phyloP scores from a whole-genome alignment of 1,140 invertebrate species.

The Gryllus bimaculatus region DNA sequence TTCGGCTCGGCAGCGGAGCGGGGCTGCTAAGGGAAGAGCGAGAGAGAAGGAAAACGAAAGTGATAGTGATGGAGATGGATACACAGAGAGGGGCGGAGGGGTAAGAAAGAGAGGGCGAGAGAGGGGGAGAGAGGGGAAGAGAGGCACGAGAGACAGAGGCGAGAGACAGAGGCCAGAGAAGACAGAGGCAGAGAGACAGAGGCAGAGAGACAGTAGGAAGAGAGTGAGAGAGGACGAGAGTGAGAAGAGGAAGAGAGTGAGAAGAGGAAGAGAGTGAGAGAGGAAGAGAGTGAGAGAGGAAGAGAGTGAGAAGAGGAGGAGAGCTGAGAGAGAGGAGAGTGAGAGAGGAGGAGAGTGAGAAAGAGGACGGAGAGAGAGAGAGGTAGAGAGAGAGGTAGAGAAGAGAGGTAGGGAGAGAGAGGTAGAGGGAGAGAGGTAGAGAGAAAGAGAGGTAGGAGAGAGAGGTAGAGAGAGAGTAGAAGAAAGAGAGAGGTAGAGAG shows the following conservation, averaged over 20 bases:
- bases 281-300: not conserved
- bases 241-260: no score
- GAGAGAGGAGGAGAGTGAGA: not conserved
- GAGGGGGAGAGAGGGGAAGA: not conserved
- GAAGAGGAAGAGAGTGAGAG: not conserved
- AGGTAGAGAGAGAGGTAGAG: not conserved
- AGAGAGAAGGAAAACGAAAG: no score
- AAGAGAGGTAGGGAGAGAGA: not conserved
- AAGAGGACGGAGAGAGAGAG: not conserved
- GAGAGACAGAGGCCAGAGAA: not conserved
- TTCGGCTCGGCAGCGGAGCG: no score
- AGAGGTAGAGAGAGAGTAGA: not conserved
- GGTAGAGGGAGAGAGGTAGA: not conserved
- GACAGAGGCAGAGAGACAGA: not conserved
- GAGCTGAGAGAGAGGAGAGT: not conserved
- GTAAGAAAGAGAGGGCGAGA: no score
- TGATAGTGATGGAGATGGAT: no score
- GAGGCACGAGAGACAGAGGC: no score
- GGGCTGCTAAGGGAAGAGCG: no score
- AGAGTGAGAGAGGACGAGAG: no score
- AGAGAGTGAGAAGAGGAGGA: not conserved
- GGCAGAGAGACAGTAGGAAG: not conserved
- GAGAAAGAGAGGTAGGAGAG: not conserved
- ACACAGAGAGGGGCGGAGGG: no score
- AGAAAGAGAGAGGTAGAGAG: not conserved